These are phyloP conservation scores for Rissa tridactyla DNA, from an alignment of 2,113 vertebrate species.

Conservation along the genomic window DNA sequence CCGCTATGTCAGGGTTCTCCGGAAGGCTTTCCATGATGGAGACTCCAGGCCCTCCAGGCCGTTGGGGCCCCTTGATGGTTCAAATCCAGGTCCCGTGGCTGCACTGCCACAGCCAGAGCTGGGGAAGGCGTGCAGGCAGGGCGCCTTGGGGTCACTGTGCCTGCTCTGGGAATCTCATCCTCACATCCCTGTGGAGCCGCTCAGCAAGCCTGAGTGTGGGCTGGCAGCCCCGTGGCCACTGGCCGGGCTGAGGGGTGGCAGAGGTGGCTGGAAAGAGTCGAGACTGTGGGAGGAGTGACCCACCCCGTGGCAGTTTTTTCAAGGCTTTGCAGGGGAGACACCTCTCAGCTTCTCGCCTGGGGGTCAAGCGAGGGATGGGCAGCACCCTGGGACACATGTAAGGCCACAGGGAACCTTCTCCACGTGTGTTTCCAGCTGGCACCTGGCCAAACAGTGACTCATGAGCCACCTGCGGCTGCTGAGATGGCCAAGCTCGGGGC, in stretches of 20 bases:
- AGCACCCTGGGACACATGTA: not conserved
- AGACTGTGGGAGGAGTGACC: not conserved
- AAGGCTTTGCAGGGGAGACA: not conserved
- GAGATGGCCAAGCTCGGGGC: not conserved
- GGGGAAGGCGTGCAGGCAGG: not conserved
- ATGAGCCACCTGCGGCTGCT: accelerated
- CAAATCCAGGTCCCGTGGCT: too few species aligned
- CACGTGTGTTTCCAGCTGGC: not conserved
- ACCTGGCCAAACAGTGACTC: not conserved
- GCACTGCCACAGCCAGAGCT: not conserved
- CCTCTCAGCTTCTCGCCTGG: not conserved
- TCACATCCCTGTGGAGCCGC: accelerated
- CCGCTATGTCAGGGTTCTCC: not conserved
- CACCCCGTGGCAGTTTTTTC: not conserved
- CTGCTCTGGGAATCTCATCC: not conserved
- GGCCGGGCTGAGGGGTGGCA: not conserved
- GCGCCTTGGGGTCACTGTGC: accelerated
- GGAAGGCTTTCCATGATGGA: not conserved
- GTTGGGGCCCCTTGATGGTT: not conserved
- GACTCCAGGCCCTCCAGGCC: not conserved
- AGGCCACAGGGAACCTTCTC: not conserved
- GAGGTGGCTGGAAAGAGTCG: not conserved
- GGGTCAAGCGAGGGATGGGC: not conserved
- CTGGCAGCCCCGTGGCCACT: not conserved
- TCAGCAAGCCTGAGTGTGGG: too few species aligned